Conservation (phyloP, 2,113 vertebrate species). For the Corydoras sp. region DNA sequence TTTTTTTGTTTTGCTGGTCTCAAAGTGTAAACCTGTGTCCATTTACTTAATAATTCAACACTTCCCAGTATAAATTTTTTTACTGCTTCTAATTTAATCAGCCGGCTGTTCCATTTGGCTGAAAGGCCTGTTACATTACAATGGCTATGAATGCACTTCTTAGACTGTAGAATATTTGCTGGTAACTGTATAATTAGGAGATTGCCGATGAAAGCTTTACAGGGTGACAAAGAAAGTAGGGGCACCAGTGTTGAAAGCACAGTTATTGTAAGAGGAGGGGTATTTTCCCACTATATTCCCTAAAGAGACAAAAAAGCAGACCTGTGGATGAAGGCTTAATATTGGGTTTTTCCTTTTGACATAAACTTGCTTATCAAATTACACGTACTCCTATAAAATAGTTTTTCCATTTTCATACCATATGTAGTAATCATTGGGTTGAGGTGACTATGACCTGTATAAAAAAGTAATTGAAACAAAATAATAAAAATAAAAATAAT, state of each 20-base stretch:
- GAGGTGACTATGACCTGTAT: too few species aligned
- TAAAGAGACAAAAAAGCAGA: constrained; percentile 43
- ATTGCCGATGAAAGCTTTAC: constrained; percentile 66
- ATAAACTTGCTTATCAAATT: constrained; percentile 3
- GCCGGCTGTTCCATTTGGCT: constrained; percentile 51
- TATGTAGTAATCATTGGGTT: too few species aligned
- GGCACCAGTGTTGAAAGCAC: constrained; percentile 52
- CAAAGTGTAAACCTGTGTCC: too few species aligned
- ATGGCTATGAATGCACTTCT: too few species aligned
- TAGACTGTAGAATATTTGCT: too few species aligned
- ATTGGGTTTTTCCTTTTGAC: constrained; percentile 4
- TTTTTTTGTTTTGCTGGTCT: too few species aligned
- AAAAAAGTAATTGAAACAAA: too few species aligned
- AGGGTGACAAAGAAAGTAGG: constrained; percentile 54
- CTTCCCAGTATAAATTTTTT: too few species aligned
- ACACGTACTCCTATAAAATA: constrained; percentile 60
- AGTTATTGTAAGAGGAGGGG: constrained; percentile 30
- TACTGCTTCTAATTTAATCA: too few species aligned
- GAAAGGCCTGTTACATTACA: constrained; percentile 29
- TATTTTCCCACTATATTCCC: constrained; percentile 44
- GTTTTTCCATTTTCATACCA: too few species aligned
- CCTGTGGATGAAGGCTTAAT: constrained; percentile 44
- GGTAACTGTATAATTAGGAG: constrained; percentile 40
- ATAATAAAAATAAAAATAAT: too few species aligned
- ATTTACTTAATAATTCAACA: too few species aligned